Percentiles rank a stretch among this genome's conserved stretches.
Evolutionary conservation across 2,113 vertebrate genomes (phyloP).

Genomic region (Cettia cetti): DNA sequence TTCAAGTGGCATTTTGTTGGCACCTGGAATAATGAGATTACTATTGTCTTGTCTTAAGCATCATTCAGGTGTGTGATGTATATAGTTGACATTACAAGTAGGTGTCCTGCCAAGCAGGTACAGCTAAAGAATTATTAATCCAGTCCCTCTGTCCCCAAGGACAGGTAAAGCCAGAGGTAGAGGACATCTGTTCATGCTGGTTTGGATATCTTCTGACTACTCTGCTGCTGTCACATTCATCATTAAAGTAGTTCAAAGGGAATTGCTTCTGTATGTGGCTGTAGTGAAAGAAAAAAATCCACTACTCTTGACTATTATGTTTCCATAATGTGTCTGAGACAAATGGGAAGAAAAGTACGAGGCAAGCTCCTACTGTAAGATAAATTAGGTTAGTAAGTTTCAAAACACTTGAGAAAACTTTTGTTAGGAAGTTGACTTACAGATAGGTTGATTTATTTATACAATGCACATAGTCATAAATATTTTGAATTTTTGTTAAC

Average conservation of each 20-base stretch:
- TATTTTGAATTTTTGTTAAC: background rate
- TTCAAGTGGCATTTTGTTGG: no score
- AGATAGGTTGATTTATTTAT: background rate
- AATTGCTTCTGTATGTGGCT: background rate
- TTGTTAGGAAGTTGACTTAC: background rate
- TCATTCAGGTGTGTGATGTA: no score
- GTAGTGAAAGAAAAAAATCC: background rate
- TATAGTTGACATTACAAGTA: no score
- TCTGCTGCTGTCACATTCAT: background rate
- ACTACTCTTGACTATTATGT: background rate
- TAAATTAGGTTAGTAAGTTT: background rate
- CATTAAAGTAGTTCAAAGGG: background rate
- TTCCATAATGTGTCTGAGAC: background rate
- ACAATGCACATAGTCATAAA: background rate
- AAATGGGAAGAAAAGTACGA: background rate
- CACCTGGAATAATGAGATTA: no score
- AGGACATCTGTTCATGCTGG: background rate
- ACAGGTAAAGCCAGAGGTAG: background rate
- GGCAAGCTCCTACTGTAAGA: background rate
- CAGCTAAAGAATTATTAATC: no score
- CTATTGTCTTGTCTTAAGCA: no score
- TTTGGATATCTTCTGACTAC: background rate
- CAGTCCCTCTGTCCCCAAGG: background rate
- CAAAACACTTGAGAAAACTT: background rate
- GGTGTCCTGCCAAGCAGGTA: no score